phyloP scores from a whole-genome alignment of 2,797 vertebrate species.

The Alauda arvensis region DNA sequence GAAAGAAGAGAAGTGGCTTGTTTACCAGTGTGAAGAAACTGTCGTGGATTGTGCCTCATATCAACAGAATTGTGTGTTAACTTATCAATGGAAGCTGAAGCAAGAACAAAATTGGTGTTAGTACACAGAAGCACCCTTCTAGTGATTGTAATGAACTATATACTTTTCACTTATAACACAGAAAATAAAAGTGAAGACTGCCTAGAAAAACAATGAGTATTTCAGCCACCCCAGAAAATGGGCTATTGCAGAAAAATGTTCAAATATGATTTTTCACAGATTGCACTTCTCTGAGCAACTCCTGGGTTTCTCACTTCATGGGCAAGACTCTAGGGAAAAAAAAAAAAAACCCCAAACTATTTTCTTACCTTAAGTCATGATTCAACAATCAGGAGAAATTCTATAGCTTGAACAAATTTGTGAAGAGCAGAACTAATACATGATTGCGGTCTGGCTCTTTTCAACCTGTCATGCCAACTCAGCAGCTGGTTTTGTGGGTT shows the following conservation, averaged over 20 bases:
- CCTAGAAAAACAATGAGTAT: background rate
- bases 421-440: background rate
- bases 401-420: background rate
- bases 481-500: background rate
- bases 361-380: background rate
- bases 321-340: rapidly evolving
- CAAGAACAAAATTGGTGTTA: background rate
- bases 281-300: background rate
- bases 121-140: background rate
- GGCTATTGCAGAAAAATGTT: background rate
- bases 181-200: background rate
- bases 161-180: background rate
- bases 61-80: background rate
- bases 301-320: background rate
- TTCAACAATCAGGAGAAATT: background rate
- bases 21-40: background rate
- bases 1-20: background rate
- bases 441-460: background rate
- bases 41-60: background rate
- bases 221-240: background rate
- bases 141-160: background rate
- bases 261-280: background rate
- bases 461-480: background rate
- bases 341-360: background rate
- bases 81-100: background rate